Evolutionary conservation across 2,797 vertebrate species (phyloP).

Genomic region (Sorex maritimensis): DNA sequence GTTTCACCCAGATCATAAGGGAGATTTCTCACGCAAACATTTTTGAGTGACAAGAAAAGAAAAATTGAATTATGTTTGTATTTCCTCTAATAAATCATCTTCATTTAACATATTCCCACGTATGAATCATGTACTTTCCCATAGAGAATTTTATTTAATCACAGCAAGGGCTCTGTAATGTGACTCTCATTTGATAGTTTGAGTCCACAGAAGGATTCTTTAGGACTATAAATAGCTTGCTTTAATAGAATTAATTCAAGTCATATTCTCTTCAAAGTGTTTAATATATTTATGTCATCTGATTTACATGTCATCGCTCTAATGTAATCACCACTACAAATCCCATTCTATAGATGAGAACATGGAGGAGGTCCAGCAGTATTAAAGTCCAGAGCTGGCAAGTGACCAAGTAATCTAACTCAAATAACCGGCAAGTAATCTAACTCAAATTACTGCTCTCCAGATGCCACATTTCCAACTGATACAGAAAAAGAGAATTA

Average conservation of each 20-base stretch:
- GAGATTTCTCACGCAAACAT: background rate
- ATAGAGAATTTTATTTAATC: conserved; percentile 42
- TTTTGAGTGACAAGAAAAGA: background rate
- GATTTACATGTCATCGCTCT: background rate
- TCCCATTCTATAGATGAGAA: background rate
- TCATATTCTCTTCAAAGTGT: background rate
- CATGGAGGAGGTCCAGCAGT: background rate
- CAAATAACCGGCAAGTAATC: background rate
- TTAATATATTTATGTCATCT: conserved; percentile 7
- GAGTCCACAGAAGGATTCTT: background rate
- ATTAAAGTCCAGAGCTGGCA: background rate
- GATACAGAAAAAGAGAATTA: background rate
- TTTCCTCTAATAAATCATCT: background rate
- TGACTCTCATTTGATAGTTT: conserved; percentile 35
- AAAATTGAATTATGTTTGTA: background rate
- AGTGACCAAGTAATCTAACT: background rate
- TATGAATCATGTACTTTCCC: background rate
- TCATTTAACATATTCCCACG: background rate
- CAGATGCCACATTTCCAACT: background rate
- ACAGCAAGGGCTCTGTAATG: background rate
- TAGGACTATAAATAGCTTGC: background rate
- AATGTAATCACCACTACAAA: background rate
- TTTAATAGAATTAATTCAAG: background rate
- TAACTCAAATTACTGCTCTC: background rate
- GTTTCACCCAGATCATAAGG: background rate